Evolutionary conservation across 1,140 invertebrate species (phyloP).

Genomic region (Drosophila yakuba): DNA sequence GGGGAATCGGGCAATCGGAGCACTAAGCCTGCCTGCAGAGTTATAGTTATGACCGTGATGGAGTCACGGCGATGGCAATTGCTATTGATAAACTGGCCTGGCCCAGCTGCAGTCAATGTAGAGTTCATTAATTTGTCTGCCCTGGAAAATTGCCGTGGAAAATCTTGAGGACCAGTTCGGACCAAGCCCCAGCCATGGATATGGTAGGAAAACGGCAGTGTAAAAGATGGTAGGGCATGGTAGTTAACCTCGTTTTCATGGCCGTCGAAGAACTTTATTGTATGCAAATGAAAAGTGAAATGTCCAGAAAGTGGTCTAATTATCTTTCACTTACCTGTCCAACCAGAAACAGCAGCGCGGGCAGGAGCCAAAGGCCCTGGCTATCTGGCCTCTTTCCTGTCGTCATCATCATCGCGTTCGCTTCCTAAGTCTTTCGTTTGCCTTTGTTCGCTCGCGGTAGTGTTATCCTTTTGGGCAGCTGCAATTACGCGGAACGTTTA

Average conservation of each 20-base stretch:
- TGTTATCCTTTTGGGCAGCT: constrained; percentile 57
- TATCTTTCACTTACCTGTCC: constrained; percentile 69
- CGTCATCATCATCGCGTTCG: constrained; percentile 60
- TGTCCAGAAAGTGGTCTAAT: constrained; percentile 56
- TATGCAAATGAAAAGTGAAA: constrained; percentile 83
- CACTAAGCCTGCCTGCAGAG: constrained; percentile 39
- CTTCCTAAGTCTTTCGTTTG: constrained; percentile 67
- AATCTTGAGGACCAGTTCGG: constrained; percentile 46
- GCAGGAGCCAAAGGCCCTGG: constrained; percentile 42
- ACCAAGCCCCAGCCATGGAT: constrained; percentile 38
- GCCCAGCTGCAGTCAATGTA: constrained; percentile 56
- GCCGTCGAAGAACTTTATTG: constrained; percentile 66
- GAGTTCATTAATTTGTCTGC: constrained; percentile 79
- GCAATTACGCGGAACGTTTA: constrained; percentile 63
- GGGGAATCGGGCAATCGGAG: constrained; percentile 48
- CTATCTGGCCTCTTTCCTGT: constrained; percentile 42
- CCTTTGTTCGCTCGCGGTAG: not conserved
- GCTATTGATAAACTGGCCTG: constrained; percentile 70
- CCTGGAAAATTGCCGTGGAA: constrained; percentile 71
- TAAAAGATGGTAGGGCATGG: constrained; percentile 25
- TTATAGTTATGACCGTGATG: constrained; percentile 35
- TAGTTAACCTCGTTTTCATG: constrained; percentile 73
- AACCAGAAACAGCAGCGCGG: constrained; percentile 44
- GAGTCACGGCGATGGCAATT: constrained; percentile 4
- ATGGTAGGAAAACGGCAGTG: constrained; percentile 9